Base-by-base conservation (phyloP, 2,113 vertebrate species). In the Podiceps cristatus region DNA sequence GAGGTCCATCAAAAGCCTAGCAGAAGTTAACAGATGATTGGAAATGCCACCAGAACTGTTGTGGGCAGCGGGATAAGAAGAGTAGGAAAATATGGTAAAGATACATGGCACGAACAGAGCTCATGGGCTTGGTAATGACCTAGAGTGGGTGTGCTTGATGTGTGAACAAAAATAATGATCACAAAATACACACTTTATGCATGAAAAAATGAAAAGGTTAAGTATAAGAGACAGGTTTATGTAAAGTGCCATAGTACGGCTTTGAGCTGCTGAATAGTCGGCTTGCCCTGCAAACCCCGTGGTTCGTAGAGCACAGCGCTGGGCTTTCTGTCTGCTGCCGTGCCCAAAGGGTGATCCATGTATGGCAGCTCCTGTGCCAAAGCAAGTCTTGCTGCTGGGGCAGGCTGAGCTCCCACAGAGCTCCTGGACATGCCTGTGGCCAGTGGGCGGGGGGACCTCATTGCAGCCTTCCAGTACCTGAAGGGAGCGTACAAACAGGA, bases 241-340 rank as follows among this genome's bases (percentile, higher is more conserved):
- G 3, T 27, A 45, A 27, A 55, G 31, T 35, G 42, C 20, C 5
- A 1, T 6, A 7, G 18, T 13, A n/a, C 15, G 56, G 9, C n/a
- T 71, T 42, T n/a, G 31, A 82, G 8, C 42, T 72, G 37, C n/a
- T 66, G 69, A 78, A 44, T 7, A 27, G 13, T 27, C 44, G 25
- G 23, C 42, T 66, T 81, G 2, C 19, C 42, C 45, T 25, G 33
- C 35, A 90, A 67, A 67, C 8, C 12, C 37, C 27, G 5, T 14
- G 37, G 28, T 10, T 1, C 0, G 11, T 20, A 50, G 27, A 4
- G 13, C 29, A 44, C 20, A 44, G 0, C 1, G 2, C 20, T 35
- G 49, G 11, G 5, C 17, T 75, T 77, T 89, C 29, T 86, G 4
- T n/a, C 50, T 53, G 37, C 42, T 78, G 47, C 13, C 17, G 15